Conservation (phyloP, 2,888 invertebrate genomes). For the Sepiola atlantica region DNA sequence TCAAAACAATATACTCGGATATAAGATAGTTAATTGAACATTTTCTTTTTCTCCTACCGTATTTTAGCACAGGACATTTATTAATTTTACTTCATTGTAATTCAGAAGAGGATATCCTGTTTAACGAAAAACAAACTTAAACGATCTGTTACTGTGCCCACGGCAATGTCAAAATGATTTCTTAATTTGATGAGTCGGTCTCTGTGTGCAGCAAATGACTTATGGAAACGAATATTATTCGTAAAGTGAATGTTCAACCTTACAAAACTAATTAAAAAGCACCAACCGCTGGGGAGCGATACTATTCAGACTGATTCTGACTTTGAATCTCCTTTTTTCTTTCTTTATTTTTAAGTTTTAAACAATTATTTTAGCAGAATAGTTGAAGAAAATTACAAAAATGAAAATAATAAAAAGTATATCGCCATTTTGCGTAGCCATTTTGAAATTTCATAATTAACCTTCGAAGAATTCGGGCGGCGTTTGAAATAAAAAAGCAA, state of each 20-base stretch:
- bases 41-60: too few species aligned
- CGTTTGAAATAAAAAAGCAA: not conserved
- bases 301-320: not conserved
- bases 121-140: not conserved
- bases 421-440: not conserved
- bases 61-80: not conserved
- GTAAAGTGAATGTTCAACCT: not conserved
- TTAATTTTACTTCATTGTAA: not conserved
- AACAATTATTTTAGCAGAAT: too few species aligned
- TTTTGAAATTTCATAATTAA: conserved; percentile 12
- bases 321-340: not conserved
- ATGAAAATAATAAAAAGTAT: not conserved
- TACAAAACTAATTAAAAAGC: not conserved
- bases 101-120: not conserved
- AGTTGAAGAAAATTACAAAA: not conserved
- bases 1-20: too few species aligned
- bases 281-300: not conserved
- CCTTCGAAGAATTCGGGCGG: not conserved
- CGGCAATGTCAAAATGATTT: not conserved
- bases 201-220: not conserved
- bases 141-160: too few species aligned
- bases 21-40: too few species aligned
- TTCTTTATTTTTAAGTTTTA: not conserved
- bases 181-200: not conserved
- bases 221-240: not conserved